Conservation (phyloP, 2,888 invertebrate genomes). For the Synanthedon tipuliformis region DNA sequence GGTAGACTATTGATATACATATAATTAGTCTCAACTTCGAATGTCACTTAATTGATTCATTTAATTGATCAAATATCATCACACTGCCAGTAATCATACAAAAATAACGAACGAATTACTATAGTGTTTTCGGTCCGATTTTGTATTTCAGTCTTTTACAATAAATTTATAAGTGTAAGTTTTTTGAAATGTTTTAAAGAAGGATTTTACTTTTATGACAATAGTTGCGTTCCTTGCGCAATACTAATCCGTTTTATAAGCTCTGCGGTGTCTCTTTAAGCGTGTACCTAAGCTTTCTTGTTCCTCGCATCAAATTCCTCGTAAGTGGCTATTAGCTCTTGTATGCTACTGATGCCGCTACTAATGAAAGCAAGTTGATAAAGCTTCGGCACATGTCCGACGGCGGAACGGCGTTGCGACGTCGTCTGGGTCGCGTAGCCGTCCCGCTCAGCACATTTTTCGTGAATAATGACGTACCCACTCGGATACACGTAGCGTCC, state of each 20-base stretch:
- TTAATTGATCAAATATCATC: constrained; percentile 47
- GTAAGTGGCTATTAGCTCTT: not conserved
- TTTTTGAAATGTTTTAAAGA: constrained; percentile 55
- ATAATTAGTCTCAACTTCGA: constrained; percentile 23
- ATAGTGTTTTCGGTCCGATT: constrained; percentile 63
- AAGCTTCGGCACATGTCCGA: not conserved
- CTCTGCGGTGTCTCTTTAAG: constrained; percentile 39
- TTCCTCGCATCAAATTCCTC: not conserved
- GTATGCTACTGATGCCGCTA: not conserved
- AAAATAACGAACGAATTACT: constrained; percentile 47
- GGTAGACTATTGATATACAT: constrained; percentile 37
- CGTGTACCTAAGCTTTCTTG: constrained; percentile 6
- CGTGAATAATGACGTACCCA: too few relatives aligned
- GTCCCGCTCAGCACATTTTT: too few relatives aligned
- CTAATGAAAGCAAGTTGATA: not conserved
- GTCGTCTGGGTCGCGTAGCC: not conserved
- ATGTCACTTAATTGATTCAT: constrained; percentile 32
- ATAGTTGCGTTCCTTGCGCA: constrained; percentile 15
- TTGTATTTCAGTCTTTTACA: constrained; percentile 66
- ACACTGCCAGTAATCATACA: constrained; percentile 66
- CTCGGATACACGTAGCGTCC: too few relatives aligned
- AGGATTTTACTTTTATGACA: constrained; percentile 19
- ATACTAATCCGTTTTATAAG: constrained; percentile 16
- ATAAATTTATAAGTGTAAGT: constrained; percentile 47
- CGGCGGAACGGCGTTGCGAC: not conserved